Evolutionary conservation across 2,113 vertebrate genomes (phyloP).

Genomic region (Microcebus tavaratra): DNA sequence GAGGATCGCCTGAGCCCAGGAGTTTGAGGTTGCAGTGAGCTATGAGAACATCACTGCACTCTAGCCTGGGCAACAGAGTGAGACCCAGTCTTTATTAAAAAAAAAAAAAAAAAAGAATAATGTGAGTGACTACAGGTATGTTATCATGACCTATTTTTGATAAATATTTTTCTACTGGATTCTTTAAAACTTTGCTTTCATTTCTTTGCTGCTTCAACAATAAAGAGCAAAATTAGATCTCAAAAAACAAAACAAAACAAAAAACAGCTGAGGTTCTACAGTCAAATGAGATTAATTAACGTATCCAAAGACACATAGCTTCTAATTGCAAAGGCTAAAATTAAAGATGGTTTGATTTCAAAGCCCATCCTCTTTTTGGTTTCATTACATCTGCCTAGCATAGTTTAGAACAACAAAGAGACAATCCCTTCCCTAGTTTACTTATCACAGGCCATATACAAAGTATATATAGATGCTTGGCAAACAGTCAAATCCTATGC

Average conservation of each 20-base stretch:
- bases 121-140: background rate
- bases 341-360: conserved; percentile 5
- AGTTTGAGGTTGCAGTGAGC: too few species aligned
- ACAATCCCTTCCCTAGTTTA: background rate
- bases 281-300: background rate
- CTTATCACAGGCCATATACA: background rate
- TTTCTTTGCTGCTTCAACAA: background rate
- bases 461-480: background rate
- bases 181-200: background rate
- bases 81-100: too few species aligned
- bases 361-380: conserved; percentile 15
- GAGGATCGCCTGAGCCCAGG: too few species aligned
- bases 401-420: conserved; percentile 7
- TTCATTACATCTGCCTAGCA: background rate
- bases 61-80: too few species aligned
- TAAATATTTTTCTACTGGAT: background rate
- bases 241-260: too few species aligned
- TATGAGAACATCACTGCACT: too few species aligned
- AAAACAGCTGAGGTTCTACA: background rate
- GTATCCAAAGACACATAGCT: background rate
- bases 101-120: background rate
- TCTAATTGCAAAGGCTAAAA: conserved; percentile 16
- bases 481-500: background rate
- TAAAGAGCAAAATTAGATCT: background rate
- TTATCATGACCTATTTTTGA: background rate